These are phyloP conservation scores for Cryptotermes secundus DNA, from an alignment of 1,140 invertebrate genomes.

Conservation along the genomic window DNA sequence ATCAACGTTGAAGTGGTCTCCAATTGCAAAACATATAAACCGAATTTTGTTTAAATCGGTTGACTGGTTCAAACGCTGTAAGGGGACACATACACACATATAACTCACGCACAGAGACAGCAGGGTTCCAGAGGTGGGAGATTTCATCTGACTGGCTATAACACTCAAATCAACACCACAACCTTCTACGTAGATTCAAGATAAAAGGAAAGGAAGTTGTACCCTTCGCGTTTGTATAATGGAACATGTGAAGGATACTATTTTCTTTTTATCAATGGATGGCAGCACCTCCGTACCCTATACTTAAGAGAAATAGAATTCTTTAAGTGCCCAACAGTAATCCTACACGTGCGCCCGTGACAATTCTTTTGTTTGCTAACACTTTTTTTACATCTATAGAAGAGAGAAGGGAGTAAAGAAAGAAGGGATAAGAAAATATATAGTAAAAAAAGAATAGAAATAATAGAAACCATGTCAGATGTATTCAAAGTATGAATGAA, in stretches of 20 bases:
- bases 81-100: too few relatives aligned
- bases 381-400: background rate
- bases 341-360: background rate
- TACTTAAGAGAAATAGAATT: constrained; percentile 18
- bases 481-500: background rate
- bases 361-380: background rate
- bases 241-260: background rate
- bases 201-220: background rate
- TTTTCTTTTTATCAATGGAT: background rate
- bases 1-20: too few relatives aligned
- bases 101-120: too few relatives aligned
- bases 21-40: too few relatives aligned
- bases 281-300: background rate
- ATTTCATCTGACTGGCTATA: too few relatives aligned
- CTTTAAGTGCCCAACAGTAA: background rate
- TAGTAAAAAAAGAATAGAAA: background rate
- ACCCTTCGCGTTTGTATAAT: background rate
- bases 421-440: background rate
- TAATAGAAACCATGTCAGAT: background rate
- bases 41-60: too few relatives aligned
- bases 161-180: too few relatives aligned
- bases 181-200: background rate
- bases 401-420: background rate
- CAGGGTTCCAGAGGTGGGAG: too few relatives aligned
- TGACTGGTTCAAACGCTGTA: too few relatives aligned